Percentiles rank a stretch among this genome's conserved stretches.
Evolutionary conservation across 2,113 vertebrate species (phyloP).

Genomic region (Ondatra zibethicus): DNA sequence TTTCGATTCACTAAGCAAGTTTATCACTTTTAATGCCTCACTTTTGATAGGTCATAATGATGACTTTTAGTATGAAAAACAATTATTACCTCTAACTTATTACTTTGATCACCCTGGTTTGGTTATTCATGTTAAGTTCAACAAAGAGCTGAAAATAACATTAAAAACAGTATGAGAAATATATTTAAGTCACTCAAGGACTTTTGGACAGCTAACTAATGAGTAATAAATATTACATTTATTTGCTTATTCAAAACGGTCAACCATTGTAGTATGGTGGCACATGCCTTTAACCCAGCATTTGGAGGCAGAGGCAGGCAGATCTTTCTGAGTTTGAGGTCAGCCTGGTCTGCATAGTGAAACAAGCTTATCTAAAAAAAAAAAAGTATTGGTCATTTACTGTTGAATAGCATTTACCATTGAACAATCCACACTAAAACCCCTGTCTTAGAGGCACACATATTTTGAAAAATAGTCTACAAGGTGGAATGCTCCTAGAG

Average conservation of each 20-base stretch:
- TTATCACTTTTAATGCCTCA: background rate
- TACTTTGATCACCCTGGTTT: background rate
- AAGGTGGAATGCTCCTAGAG: rapidly evolving
- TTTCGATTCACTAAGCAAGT: background rate
- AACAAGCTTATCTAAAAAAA: background rate
- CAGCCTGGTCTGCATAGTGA: background rate
- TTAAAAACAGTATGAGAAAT: background rate
- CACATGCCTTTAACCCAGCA: background rate
- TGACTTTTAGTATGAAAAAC: background rate
- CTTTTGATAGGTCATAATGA: background rate
- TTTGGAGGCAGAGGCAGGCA: background rate
- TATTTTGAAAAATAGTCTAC: background rate
- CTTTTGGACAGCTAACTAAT: background rate
- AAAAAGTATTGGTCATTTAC: background rate
- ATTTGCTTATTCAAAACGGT: background rate
- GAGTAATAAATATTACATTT: background rate
- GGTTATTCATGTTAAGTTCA: background rate
- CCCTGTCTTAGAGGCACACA: background rate
- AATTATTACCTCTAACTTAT: background rate
- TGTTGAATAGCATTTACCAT: background rate
- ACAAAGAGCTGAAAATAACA: background rate
- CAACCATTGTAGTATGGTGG: background rate
- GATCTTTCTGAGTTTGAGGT: background rate
- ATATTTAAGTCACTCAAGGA: background rate
- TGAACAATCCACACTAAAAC: background rate